Evolutionary conservation across 2,797 vertebrate genomes (phyloP).

Genomic region (Crenichthys baileyi): DNA sequence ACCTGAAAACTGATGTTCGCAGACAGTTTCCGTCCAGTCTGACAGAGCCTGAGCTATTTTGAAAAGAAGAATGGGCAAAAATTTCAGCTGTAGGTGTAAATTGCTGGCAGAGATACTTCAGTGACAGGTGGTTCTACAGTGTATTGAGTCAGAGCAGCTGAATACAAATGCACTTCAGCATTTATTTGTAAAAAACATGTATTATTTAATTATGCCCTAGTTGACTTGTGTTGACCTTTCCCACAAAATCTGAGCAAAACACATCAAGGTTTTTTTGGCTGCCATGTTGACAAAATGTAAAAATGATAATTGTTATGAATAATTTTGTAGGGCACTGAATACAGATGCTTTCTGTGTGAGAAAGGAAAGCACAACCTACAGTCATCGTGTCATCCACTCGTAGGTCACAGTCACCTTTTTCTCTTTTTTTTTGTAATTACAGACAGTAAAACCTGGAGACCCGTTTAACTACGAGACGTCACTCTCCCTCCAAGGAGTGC

Average conservation of each 20-base stretch:
- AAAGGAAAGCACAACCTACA: slow-evolving; percentile 29
- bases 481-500: slow-evolving; percentile 39
- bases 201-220: not conserved
- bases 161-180: not conserved
- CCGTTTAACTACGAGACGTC: slow-evolving; percentile 62
- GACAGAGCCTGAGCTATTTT: not conserved
- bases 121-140: not conserved
- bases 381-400: slow-evolving; percentile 36
- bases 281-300: not conserved
- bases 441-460: slow-evolving; percentile 33
- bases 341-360: slow-evolving; percentile 31
- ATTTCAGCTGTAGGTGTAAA: not conserved
- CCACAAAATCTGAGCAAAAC: not conserved
- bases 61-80: not conserved
- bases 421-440: slow-evolving; percentile 39
- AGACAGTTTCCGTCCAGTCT: not conserved
- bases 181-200: not conserved
- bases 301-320: not conserved
- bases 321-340: not conserved
- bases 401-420: slow-evolving; percentile 29
- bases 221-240: not conserved
- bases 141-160: not conserved
- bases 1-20: not conserved
- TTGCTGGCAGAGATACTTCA: too few relatives aligned
- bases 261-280: not conserved